Evolutionary conservation across 2,113 vertebrate species (phyloP).

Genomic region (Peucedramus taeniatus): DNA sequence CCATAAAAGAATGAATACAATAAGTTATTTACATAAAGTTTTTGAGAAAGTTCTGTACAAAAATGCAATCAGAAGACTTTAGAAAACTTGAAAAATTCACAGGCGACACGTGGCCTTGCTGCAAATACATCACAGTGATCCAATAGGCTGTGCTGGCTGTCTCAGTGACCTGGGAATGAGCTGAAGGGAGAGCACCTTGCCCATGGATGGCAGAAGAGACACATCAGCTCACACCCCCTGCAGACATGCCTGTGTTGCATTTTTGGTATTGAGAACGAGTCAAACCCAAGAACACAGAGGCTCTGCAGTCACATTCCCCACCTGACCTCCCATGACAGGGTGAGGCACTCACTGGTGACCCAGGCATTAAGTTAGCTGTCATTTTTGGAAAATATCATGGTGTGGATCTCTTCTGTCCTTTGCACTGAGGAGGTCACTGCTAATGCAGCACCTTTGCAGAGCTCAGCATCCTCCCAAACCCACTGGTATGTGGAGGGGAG

Average conservation of each 20-base stretch:
- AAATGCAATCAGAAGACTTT: too few relatives aligned
- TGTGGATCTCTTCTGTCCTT: background rate
- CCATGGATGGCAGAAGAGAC: background rate
- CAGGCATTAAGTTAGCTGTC: background rate
- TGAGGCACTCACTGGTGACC: background rate
- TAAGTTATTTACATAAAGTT: too few relatives aligned
- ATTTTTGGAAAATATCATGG: background rate
- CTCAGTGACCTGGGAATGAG: background rate
- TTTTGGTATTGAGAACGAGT: background rate
- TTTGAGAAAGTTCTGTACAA: too few relatives aligned
- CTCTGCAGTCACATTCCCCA: background rate
- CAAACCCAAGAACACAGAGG: background rate
- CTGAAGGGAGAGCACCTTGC: background rate
- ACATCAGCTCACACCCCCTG: background rate
- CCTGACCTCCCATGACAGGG: background rate
- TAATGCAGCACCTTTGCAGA: background rate
- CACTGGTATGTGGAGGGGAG: fast-evolving
- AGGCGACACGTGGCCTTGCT: too few relatives aligned
- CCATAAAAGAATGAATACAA: too few relatives aligned
- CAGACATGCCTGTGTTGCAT: background rate
- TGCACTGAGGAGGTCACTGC: background rate
- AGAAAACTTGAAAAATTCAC: too few relatives aligned
- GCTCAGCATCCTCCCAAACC: background rate
- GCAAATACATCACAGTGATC: fast-evolving
- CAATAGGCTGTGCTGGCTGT: background rate